A percentile compares a stretch with the other conserved stretches of the same genome.
Conservation (phyloP, 2,113 vertebrate genomes). For the Sylvicapra grimmia region DNA sequence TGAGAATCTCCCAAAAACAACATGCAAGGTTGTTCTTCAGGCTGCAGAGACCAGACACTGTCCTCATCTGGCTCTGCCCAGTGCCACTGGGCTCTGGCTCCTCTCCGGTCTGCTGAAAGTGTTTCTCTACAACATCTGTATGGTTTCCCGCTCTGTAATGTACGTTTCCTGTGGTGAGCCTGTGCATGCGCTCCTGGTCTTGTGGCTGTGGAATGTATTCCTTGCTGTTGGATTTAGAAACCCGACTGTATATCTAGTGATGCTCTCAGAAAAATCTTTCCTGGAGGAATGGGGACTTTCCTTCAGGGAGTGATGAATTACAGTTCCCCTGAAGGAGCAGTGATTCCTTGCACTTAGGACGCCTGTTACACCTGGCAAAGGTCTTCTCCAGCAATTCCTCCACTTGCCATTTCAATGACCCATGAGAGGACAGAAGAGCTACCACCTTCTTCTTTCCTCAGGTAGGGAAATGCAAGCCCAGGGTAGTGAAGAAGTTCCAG, state of each 20-base stretch:
- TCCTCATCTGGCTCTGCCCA: accelerated
- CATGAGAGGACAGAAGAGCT: neutral
- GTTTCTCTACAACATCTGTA: accelerated
- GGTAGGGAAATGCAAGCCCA: neutral
- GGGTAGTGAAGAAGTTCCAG: neutral
- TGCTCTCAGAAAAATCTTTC: neutral
- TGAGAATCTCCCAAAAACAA: neutral
- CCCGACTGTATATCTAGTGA: neutral
- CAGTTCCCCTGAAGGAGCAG: neutral
- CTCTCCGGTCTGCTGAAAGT: neutral
- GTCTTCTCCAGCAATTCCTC: neutral
- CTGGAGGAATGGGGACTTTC: neutral
- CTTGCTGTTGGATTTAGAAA: neutral
- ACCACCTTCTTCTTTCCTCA: neutral
- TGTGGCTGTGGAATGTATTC: neutral
- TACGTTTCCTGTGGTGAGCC: accelerated
- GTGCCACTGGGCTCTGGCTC: neutral
- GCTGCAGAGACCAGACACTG: neutral
- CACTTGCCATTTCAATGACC: neutral
- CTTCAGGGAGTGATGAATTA: neutral
- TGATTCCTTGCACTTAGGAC: neutral
- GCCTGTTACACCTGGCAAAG: neutral
- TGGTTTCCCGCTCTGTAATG: accelerated
- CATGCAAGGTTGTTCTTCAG: neutral
- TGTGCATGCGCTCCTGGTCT: accelerated